Evolutionary conservation across 2,113 vertebrate genomes (phyloP).

Genomic region (Pionites leucogaster): DNA sequence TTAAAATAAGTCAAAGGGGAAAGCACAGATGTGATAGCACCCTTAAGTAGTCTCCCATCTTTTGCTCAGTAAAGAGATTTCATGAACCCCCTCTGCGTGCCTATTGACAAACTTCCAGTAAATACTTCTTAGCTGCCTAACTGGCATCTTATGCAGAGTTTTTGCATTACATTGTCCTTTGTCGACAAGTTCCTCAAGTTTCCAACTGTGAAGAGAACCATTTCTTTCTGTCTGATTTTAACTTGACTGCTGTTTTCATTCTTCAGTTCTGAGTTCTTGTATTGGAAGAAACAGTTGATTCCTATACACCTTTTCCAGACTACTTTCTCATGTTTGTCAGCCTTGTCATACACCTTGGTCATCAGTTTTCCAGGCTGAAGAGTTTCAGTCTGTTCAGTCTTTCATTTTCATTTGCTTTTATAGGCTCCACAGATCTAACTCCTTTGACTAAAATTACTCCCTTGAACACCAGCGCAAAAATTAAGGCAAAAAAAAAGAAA

Average conservation of each 20-base stretch:
- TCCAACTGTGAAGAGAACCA: rapidly evolving
- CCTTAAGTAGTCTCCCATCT: background rate
- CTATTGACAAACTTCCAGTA: background rate
- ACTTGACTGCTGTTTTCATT: background rate
- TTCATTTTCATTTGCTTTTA: background rate
- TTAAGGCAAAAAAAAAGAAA: background rate
- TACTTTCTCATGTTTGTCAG: background rate
- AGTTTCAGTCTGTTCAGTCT: background rate
- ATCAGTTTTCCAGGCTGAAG: background rate
- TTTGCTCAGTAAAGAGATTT: background rate
- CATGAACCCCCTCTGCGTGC: background rate
- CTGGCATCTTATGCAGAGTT: background rate
- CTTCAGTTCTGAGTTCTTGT: background rate
- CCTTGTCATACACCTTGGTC: background rate
- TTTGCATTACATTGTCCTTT: background rate
- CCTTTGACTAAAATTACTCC: background rate
- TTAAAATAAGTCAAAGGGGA: background rate
- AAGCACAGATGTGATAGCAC: background rate
- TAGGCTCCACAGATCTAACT: background rate
- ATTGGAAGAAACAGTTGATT: background rate
- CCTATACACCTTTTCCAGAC: background rate
- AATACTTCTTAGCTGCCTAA: background rate
- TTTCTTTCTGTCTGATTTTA: background rate
- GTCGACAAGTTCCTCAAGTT: background rate
- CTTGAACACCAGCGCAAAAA: background rate